These are phyloP conservation scores for Macrosoma leucophasiata DNA, from an alignment of 2,888 invertebrate species.

Conservation along the genomic window DNA sequence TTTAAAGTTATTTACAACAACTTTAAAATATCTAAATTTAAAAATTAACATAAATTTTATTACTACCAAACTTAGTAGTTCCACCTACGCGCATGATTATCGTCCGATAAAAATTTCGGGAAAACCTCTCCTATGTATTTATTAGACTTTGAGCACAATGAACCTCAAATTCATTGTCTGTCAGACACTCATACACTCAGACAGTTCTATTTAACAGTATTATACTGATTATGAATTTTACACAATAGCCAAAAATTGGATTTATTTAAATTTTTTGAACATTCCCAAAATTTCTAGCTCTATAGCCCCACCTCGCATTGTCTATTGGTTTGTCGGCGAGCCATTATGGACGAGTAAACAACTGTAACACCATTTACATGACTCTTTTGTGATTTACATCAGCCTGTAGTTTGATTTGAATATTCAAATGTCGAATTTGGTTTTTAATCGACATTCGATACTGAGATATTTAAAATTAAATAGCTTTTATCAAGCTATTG, in stretches of 20 bases:
- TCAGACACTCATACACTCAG: neutral
- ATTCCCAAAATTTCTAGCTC: slow-evolving; percentile 19
- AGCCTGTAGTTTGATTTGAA: slow-evolving; percentile 33
- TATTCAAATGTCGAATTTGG: slow-evolving; percentile 37
- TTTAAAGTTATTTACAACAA: too few species aligned
- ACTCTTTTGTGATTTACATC: slow-evolving; percentile 54
- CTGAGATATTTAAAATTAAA: slow-evolving; percentile 5
- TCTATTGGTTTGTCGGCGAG: slow-evolving; percentile 33
- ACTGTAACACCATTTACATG: slow-evolving; percentile 52
- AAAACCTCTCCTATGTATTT: too few species aligned
- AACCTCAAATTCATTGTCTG: neutral
- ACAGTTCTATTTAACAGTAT: neutral
- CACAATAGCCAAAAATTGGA: too few species aligned
- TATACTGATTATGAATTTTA: slow-evolving; percentile 9
- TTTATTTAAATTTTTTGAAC: too few species aligned
- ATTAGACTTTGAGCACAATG: neutral
- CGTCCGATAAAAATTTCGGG: too few species aligned
- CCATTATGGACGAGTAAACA: slow-evolving; percentile 44
- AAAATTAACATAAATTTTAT: too few species aligned
- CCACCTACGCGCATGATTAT: too few species aligned
- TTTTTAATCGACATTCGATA: slow-evolving; percentile 34
- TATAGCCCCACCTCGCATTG: slow-evolving; percentile 21
- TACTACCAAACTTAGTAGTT: too few species aligned
- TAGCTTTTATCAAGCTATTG: neutral
- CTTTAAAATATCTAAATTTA: too few species aligned